A percentile compares a stretch with the other conserved stretches of the same genome.
Evolutionary conservation across 2,888 invertebrate genomes (phyloP).

Genomic region (Mimachlamys varia): DNA sequence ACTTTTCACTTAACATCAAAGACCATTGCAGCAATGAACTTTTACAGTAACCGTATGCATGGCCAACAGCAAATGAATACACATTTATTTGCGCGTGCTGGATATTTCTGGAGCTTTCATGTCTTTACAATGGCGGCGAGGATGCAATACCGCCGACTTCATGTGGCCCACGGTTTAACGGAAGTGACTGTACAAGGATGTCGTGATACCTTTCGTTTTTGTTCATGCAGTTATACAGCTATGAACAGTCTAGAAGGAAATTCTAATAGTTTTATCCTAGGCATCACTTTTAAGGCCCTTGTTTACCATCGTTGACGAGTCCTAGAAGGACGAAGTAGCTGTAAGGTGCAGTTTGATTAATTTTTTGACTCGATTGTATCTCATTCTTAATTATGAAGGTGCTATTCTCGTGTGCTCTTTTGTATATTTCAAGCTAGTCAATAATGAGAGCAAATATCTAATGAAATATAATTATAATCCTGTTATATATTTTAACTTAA

Average conservation of each 20-base stretch:
- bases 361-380: too few relatives aligned
- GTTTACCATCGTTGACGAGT: too few relatives aligned
- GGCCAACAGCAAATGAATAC: neutral
- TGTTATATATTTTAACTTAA: too few relatives aligned
- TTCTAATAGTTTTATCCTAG: neutral
- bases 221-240: neutral
- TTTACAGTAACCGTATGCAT: neutral
- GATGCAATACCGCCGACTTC: neutral
- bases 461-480: too few relatives aligned
- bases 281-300: too few relatives aligned
- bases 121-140: neutral
- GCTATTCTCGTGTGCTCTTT: too few relatives aligned
- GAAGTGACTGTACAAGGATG: neutral
- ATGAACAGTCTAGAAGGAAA: neutral
- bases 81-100: constrained; percentile 5
- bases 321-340: too few relatives aligned
- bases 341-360: too few relatives aligned
- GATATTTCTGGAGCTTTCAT: constrained; percentile 13
- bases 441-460: neutral
- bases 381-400: too few relatives aligned
- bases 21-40: constrained; percentile 32
- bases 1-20: constrained; percentile 52
- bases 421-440: neutral
- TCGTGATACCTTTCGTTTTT: neutral
- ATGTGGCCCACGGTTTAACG: neutral